Conservation (phyloP, 2,113 vertebrate genomes). For the Aegotheles bennettii region DNA sequence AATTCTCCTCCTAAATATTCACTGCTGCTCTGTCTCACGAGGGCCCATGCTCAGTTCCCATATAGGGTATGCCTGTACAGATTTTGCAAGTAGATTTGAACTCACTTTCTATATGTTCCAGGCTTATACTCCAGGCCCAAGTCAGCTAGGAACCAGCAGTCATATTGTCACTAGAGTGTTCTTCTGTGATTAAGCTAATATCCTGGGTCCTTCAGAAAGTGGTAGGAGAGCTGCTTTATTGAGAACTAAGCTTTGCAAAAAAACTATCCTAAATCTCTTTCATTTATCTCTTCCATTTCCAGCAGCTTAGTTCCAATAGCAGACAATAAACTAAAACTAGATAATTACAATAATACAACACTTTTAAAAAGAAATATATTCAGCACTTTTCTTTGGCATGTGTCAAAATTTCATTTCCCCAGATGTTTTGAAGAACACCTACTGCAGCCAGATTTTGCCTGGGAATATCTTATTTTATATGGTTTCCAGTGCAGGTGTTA, state of each 20-base stretch:
- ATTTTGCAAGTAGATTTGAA: background rate
- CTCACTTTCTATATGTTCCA: background rate
- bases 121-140: background rate
- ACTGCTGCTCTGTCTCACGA: background rate
- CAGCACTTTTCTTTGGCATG: background rate
- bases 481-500: background rate
- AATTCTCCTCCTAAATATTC: background rate
- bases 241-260: background rate
- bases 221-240: background rate
- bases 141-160: background rate
- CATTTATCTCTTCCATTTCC: background rate
- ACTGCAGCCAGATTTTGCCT: background rate
- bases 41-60: background rate
- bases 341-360: background rate
- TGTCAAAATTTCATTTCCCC: background rate
- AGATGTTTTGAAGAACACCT: background rate
- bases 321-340: background rate
- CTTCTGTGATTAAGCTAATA: background rate
- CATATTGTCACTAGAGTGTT: background rate
- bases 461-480: background rate
- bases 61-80: accelerated
- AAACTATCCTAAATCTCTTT: background rate
- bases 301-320: background rate
- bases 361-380: background rate
- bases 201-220: accelerated